Conservation (phyloP, 64 coral and sea anemone species). For the Astreopora myriophthalma region DNA sequence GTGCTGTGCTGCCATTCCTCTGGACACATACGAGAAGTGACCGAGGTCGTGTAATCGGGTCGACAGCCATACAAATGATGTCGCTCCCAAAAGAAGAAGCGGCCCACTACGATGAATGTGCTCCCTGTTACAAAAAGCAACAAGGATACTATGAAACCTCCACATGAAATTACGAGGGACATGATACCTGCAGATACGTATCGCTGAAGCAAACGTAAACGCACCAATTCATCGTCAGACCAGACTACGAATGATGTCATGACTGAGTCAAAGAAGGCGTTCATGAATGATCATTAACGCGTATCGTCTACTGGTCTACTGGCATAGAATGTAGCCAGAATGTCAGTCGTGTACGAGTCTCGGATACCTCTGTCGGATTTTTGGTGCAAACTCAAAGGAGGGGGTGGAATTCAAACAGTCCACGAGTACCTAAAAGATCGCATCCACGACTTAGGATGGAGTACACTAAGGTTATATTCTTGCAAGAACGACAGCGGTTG, state of each 20-base stretch:
- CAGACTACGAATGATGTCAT: not conserved
- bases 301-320: not conserved
- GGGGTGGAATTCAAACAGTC: not conserved
- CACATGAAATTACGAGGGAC: not conserved
- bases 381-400: not conserved
- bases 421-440: not conserved
- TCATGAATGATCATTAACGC: not conserved
- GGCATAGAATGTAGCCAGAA: not conserved
- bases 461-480: no score
- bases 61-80: not conserved
- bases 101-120: not conserved
- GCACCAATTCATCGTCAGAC: not conserved
- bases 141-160: not conserved
- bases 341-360: not conserved
- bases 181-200: not conserved
- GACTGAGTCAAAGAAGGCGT: not conserved
- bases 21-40: not conserved
- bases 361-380: not conserved
- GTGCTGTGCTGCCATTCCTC: not conserved
- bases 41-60: not conserved
- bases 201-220: not conserved
- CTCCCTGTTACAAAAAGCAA: not conserved
- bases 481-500: not conserved
- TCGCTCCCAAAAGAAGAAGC: constrained; percentile 1
- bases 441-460: not conserved